These are phyloP conservation scores for Maniola jurtina DNA, from an alignment of 1,140 invertebrate species.

Conservation along the genomic window DNA sequence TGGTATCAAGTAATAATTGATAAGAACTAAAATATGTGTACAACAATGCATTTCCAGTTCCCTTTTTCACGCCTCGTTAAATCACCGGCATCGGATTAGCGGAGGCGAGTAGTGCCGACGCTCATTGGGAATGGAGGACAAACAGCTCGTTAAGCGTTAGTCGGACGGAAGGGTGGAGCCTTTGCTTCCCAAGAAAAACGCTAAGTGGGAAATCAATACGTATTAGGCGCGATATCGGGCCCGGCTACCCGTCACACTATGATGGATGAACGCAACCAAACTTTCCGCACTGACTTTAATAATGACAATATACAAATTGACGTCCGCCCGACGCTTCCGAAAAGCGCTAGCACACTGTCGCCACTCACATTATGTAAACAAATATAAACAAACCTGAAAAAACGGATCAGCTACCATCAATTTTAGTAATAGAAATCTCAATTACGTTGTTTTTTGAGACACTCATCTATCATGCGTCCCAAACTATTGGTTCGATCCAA, in stretches of 20 bases:
- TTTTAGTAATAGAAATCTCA: slow-evolving; percentile 77
- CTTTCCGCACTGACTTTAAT: slow-evolving; percentile 70
- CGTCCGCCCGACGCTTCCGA: slow-evolving; percentile 69
- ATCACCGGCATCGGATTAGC: slow-evolving; percentile 28
- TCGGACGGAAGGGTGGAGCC: slow-evolving; percentile 72
- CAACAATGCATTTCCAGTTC: not conserved
- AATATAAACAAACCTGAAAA: slow-evolving; percentile 52
- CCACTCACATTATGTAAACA: slow-evolving; percentile 77
- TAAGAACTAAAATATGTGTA: not conserved
- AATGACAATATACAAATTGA: slow-evolving; percentile 79
- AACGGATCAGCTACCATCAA: slow-evolving; percentile 65
- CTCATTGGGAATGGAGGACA: slow-evolving; percentile 64
- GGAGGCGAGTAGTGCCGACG: slow-evolving; percentile 31
- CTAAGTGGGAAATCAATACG: slow-evolving; percentile 79
- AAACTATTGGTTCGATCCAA: slow-evolving; percentile 49
- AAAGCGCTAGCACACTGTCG: slow-evolving; percentile 67
- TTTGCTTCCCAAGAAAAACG: slow-evolving; percentile 72
- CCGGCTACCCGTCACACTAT: slow-evolving; percentile 67
- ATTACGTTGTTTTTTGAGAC: slow-evolving; percentile 70
- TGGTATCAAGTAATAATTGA: not conserved
- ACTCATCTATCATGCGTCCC: slow-evolving; percentile 64
- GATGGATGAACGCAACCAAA: slow-evolving; percentile 74
- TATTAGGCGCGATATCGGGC: slow-evolving; percentile 76
- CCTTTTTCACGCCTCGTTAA: slow-evolving; percentile 22
- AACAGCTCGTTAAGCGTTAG: slow-evolving; percentile 73